Evolutionary conservation across 2,113 vertebrate genomes (phyloP), one percentile per base, ranked within the genome.

Genomic region (Hydrolagus affinis): DNA sequence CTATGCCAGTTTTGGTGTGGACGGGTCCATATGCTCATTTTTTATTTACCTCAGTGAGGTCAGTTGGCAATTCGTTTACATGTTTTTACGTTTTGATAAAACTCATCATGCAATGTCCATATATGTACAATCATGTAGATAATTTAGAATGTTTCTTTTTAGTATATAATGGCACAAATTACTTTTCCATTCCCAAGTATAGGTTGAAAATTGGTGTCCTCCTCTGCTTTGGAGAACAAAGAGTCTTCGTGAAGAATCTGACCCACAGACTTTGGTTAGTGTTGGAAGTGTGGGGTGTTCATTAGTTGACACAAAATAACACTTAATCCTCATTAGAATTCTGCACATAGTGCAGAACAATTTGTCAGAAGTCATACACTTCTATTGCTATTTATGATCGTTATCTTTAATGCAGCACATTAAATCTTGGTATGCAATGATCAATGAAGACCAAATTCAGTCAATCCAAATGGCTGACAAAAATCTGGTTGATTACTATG

Each of bases 41-140:
- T 98, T 98, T 94, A 99, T 99, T 94, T 99, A 99, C 95, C 97
- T 99, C 91, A 98, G 98, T 89, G 98, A 99, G 97, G 98, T 99
- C 87, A 95, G 96, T 91, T 1, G 60, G 17, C 17, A 32, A 17
- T 83, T 64, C 32, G 3, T 25, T 7, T 66, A 11, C 59, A 66
- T 78, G 4, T 15, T 83, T 83, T 57, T 77, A 62, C 64, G 62
- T 15, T 64, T 25, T 23, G 32, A 56, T 19, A 9, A 44, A 75
- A 75, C 56, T 30, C 10, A 59, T 77, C 56, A 77, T 23, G 11
- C 21, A 77, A 7, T 59, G 21, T 44, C 6, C 56, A 60, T 32
- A n/a, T 11, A 9, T 59, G n/a, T 80, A 59, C n/a, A 80, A 15
- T 80, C 62, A 1, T 21, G 21, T 80, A 11, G 59, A 15, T 60